A percentile compares a stretch with the other conserved stretches of the same genome.
These are phyloP conservation scores for Pseudorhiza aurosa DNA, from an alignment of 30 jellyfish, hydroid and myxozoan genomes.

Conservation along the genomic window DNA sequence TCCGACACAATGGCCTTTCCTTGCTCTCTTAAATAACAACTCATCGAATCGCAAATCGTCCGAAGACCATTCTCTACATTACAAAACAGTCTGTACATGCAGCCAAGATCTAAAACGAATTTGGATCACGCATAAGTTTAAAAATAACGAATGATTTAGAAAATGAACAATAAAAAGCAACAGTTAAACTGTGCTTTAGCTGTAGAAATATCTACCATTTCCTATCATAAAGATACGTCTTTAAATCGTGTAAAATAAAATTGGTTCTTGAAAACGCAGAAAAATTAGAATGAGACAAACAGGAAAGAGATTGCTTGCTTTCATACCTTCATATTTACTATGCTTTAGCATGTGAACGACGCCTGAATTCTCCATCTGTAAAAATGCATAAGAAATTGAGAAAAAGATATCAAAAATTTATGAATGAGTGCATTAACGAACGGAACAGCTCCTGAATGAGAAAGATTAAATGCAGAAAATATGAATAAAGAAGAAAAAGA, in stretches of 20 bases:
- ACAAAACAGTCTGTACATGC: conserved; percentile 88
- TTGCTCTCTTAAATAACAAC: conserved; percentile 82
- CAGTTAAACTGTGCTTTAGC: no score
- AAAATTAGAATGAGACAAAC: no score
- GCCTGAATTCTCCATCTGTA: conserved; percentile 97
- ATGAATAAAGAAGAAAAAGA: background rate
- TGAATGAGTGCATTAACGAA: no score
- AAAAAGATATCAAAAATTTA: background rate
- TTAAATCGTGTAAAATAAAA: no score
- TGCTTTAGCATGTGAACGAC: conserved; percentile 96
- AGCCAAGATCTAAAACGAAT: conserved; percentile 84
- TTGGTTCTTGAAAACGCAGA: no score
- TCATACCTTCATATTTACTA: conserved; percentile 97
- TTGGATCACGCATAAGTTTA: no score
- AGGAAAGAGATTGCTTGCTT: no score
- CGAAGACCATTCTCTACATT: conserved; percentile 84
- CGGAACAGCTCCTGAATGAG: background rate
- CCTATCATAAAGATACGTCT: no score
- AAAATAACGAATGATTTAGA: no score
- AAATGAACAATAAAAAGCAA: no score
- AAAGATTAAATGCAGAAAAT: background rate
- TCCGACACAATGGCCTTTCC: conserved; percentile 96
- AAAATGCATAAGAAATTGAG: background rate
- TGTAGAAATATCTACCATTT: no score
- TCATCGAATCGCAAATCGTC: conserved; percentile 93